Evolutionary conservation across 2,888 invertebrate species (phyloP).

Genomic region (Blera fallax): DNA sequence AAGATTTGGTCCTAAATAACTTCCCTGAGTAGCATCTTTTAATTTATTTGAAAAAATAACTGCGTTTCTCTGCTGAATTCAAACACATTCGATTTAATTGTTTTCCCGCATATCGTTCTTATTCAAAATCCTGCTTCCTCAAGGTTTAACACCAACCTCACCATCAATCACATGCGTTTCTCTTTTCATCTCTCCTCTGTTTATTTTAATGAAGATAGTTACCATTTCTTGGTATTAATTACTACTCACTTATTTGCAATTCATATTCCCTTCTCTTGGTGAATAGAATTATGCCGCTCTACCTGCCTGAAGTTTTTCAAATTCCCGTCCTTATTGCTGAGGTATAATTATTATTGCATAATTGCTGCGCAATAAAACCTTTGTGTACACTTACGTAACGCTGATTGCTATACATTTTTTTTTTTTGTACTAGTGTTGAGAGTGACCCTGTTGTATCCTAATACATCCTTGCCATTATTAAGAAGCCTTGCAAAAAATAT

Average conservation of each 20-base stretch:
- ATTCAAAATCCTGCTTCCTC: no score
- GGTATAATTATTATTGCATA: constrained; percentile 66
- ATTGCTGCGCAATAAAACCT: constrained; percentile 59
- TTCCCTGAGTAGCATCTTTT: no score
- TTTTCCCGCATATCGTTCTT: no score
- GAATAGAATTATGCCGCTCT: background rate
- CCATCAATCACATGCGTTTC: background rate
- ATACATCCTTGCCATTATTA: constrained; percentile 4
- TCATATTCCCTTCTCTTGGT: background rate
- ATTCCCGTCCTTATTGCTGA: constrained; percentile 20
- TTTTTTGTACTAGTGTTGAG: background rate
- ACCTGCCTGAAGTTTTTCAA: constrained; percentile 2
- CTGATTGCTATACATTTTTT: constrained; percentile 47
- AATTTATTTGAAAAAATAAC: no score
- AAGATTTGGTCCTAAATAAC: no score
- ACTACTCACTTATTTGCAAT: constrained; percentile 54
- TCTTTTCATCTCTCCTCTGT: background rate
- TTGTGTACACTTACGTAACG: constrained; percentile 59
- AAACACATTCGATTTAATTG: no score
- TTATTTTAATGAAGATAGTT: background rate
- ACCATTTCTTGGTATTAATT: constrained; percentile 49
- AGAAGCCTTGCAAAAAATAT: constrained; percentile 11
- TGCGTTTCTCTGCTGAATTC: no score
- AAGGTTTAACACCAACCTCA: no score
- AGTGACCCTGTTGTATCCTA: constrained; percentile 13